phyloP scores from a whole-genome alignment of 2,888 invertebrate species.

The Acleris emargana region DNA sequence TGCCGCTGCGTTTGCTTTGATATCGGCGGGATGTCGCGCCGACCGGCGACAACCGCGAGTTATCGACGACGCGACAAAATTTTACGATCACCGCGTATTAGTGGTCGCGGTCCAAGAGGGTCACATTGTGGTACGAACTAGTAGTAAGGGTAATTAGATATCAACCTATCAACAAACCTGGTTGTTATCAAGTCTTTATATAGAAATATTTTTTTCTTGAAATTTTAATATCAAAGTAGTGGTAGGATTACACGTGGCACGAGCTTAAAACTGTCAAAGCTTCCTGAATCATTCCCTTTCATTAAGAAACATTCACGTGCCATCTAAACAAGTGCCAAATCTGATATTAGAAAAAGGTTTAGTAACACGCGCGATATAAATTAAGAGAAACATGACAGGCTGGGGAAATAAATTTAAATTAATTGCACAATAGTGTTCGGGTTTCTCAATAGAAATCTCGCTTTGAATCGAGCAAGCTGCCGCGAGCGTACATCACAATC shows the following conservation, averaged over 20 bases:
- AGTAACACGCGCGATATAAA: constrained; percentile 62
- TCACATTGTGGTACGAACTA: neutral
- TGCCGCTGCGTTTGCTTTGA: constrained; percentile 62
- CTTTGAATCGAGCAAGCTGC: constrained; percentile 69
- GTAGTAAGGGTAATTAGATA: too few relatives aligned
- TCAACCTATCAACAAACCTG: too few relatives aligned
- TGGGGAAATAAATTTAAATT: constrained; percentile 66
- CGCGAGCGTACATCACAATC: constrained; percentile 82
- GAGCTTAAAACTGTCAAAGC: neutral
- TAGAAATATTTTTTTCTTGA: neutral
- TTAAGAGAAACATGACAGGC: constrained; percentile 70
- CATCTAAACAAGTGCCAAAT: constrained; percentile 66
- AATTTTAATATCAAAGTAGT: neutral
- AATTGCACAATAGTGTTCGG: constrained; percentile 67
- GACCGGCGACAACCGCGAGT: constrained; percentile 8
- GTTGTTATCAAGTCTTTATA: neutral
- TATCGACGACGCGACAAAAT: constrained; percentile 19
- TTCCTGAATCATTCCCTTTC: constrained; percentile 11
- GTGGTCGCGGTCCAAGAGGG: constrained; percentile 1
- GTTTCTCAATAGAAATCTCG: constrained; percentile 71
- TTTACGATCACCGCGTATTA: constrained; percentile 18
- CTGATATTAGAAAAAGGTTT: constrained; percentile 62
- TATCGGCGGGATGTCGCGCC: constrained; percentile 45
- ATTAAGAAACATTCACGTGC: constrained; percentile 40
- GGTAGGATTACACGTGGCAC: neutral